Conservation (phyloP, 2,888 invertebrate species). For the Eupithecia pulchellata region DNA sequence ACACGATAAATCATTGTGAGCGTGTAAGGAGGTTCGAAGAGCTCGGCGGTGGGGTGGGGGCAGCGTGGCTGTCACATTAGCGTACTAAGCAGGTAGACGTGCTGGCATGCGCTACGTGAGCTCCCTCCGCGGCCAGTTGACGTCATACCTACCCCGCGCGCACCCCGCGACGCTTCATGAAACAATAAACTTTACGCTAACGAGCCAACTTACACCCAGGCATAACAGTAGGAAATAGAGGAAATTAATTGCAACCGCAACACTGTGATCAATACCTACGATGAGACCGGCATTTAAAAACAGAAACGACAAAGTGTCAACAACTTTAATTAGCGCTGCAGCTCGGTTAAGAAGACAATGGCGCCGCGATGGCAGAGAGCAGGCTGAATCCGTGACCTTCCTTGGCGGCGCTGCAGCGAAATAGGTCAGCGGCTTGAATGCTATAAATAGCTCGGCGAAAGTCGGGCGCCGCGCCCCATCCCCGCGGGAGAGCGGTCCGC, state of each 20-base stretch:
- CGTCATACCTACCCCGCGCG: conserved; percentile 35
- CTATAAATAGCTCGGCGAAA: conserved; percentile 85
- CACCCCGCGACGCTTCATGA: conserved; percentile 7
- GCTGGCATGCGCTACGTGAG: conserved; percentile 62
- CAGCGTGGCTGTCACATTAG: conserved; percentile 62
- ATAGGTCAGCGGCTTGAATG: conserved; percentile 85
- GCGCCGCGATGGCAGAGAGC: conserved; percentile 79
- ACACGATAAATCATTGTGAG: conserved; percentile 53
- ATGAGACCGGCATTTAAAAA: conserved; percentile 59
- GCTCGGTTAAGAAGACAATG: conserved; percentile 80
- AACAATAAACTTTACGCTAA: conserved; percentile 35
- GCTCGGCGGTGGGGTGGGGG: conserved; percentile 46
- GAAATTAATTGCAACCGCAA: conserved; percentile 27
- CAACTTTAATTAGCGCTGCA: conserved; percentile 84
- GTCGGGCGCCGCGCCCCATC: conserved; percentile 81
- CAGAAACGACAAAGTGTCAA: conserved; percentile 74
- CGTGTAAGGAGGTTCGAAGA: conserved; percentile 53
- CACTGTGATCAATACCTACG: conserved; percentile 53
- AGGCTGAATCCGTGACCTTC: conserved; percentile 84
- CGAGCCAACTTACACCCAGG: conserved; percentile 18
- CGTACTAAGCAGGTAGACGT: conserved; percentile 72
- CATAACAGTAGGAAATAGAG: conserved; percentile 5
- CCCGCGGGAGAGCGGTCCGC: conserved; percentile 64
- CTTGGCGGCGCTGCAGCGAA: conserved; percentile 81
- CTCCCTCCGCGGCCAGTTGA: conserved; percentile 34